Evolutionary conservation across 2,888 invertebrate genomes (phyloP), one percentile per base, ranked within the genome.

Genomic region (Drosophila vallismaia): DNA sequence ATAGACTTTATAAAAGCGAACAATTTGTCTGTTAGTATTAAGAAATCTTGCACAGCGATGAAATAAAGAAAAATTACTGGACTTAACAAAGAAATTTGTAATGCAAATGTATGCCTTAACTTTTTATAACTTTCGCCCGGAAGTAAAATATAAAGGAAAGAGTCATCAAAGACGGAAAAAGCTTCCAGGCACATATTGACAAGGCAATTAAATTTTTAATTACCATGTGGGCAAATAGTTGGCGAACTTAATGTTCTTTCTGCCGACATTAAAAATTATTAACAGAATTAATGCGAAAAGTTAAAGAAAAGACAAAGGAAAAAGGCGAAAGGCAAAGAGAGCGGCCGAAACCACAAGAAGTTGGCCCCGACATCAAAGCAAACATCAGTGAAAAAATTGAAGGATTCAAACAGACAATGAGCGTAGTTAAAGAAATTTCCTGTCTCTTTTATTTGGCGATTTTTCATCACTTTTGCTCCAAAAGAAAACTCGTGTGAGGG

Each of bases 181-280:
- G 66, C 51, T 64, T 63, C 9, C 55, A 44, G 38, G 46, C 62
- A 68, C 74, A 76, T 74, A 82, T 87, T 82, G 86, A 68, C 82
- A 70, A 73, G 57, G 67, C 76, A 87, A 87, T 85, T 85, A 87
- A 71, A 82, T 85, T 87, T 78, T 82, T 76, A 83, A 87, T 87
- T 83, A 78, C 49, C 74, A 81, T 74, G 66, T 66, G 71, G 69
- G 81, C 74, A 67, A 77, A 71, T 72, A 77, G 68, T 64, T 77
- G 46, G 4, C 28, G 56, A 86, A 84, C 72, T 87, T 74, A 63
- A 55, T 56, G 42, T 56, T 63, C 46, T 53, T 53, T 42, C 31
- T 53, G 72, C 66, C 69, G 66, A 73, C 82, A 83, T 85, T 85
- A 87, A 87, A 72, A 85, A 81, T 81, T 83, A 83, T 83, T 83